Evolutionary conservation across 1,140 invertebrate genomes (phyloP).

Genomic region (Chymomyza costata): DNA sequence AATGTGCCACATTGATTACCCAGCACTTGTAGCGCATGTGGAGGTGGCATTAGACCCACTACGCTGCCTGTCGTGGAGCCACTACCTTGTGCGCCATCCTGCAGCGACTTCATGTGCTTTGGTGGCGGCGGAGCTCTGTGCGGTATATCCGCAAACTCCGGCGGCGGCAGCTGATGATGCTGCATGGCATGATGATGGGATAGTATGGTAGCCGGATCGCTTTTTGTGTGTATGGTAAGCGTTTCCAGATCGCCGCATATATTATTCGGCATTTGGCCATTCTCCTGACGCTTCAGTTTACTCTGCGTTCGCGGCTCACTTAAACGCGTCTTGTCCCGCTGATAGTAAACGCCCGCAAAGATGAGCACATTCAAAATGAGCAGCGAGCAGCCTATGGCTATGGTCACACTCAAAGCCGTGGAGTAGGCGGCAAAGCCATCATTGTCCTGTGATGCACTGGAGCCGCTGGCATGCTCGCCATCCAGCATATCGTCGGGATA

Average conservation of each 20-base stretch:
- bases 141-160: conserved; percentile 85
- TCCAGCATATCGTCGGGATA: conserved; percentile 70
- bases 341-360: conserved; percentile 95
- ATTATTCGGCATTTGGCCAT: conserved; percentile 89
- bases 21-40: conserved; percentile 82
- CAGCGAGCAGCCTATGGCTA: conserved; percentile 94
- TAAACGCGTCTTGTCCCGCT: conserved; percentile 88
- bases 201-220: conserved; percentile 81
- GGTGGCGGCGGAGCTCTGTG: conserved; percentile 84
- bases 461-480: conserved; percentile 73
- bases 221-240: conserved; percentile 81
- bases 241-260: conserved; percentile 87
- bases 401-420: conserved; percentile 91
- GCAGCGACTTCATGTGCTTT: conserved; percentile 80
- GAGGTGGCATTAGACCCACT: conserved; percentile 77
- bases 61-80: conserved; percentile 77
- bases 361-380: conserved; percentile 93
- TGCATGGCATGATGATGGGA: conserved; percentile 82
- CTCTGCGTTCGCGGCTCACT: conserved; percentile 78
- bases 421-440: conserved; percentile 91
- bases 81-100: conserved; percentile 78
- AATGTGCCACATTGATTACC: conserved; percentile 79
- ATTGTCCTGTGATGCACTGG: conserved; percentile 80
- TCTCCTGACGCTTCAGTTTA: conserved; percentile 85
- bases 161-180: conserved; percentile 85